These are phyloP conservation scores for Catostylus mosaicus DNA, from an alignment of 30 jellyfish, hydroid and myxozoan genomes.

Conservation along the genomic window DNA sequence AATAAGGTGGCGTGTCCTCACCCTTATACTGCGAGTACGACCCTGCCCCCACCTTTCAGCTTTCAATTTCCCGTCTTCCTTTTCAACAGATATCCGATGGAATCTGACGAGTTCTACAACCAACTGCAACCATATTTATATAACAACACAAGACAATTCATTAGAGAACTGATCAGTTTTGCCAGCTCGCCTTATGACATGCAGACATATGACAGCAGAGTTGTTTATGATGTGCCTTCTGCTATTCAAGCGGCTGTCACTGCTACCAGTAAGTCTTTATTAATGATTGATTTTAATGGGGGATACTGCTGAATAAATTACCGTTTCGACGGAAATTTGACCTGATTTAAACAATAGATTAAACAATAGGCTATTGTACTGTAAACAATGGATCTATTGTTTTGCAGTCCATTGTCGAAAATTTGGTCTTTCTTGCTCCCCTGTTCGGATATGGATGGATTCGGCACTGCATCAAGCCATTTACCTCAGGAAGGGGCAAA, in stretches of 20 bases:
- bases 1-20: not conserved
- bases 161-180: slow-evolving; percentile 76
- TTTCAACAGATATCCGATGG: slow-evolving; percentile 70
- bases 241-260: not conserved
- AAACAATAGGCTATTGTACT: too few relatives aligned
- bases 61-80: not conserved
- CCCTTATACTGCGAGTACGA: not conserved
- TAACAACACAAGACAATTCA: slow-evolving; percentile 77
- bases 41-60: not conserved
- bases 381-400: too few relatives aligned
- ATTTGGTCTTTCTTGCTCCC: too few relatives aligned
- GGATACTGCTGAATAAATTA: too few relatives aligned
- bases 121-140: slow-evolving; percentile 77
- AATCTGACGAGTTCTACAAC: slow-evolving; percentile 77
- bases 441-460: too few relatives aligned
- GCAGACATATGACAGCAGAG: slow-evolving; percentile 85
- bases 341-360: too few relatives aligned
- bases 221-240: slow-evolving; percentile 80
- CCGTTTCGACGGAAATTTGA: too few relatives aligned
- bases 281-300: too few relatives aligned
- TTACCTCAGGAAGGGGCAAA: too few relatives aligned
- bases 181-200: slow-evolving; percentile 96
- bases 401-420: too few relatives aligned
- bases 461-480: too few relatives aligned
- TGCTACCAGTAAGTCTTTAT: not conserved